Evolutionary conservation across 2,797 vertebrate species (phyloP), one percentile per base, ranked within the genome.

Genomic region (Myoxocephalus aenaeus): DNA sequence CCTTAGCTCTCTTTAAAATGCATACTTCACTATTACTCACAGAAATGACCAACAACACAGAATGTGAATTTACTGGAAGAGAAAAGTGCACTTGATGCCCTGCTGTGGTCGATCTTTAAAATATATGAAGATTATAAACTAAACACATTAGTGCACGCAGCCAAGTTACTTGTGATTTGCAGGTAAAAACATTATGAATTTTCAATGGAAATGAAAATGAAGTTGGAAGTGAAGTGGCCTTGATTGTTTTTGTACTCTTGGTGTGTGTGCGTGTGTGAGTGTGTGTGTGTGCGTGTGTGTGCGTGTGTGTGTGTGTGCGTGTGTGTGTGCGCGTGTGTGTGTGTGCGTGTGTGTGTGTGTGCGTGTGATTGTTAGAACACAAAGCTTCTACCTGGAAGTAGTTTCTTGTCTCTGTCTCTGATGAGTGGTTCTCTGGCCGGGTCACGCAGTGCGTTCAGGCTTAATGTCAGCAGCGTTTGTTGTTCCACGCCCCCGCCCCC

Each of bases 381-480:
- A 53, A 20, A 36, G 54, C 18, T 82, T 38, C 72, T 70, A 72
- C 32, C 11, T 54, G 11, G 25, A 29, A 69, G 32, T 7, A 29
- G 2, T 40, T 34, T 5, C 27, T 42, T 4, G 1, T 2, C 36
- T 44, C 22, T 27, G n/a, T 67, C 62, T 13, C 48, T 85, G 86
- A 88, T 88, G 79, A 87, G 65, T 5, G 1, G 15, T 61, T 59
- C 4, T 27, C 27, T 4, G 27, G 48, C 68, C 32, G 1, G 42
- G 58, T 84, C 86, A 87, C 71, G 81, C 18, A 72, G 65, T 34
- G n/a, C 9, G 7, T 66, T 73, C 40, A 54, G 73, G 42, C 75
- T 80, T 70, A 69, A 82, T 42, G 80, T 80, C 76, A 63, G 40
- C 36, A 46, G 64, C 10, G 51, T 67, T 65, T 63, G 67, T n/a